A percentile compares a stretch with the other conserved stretches of the same genome.
These are phyloP conservation scores for Pegoplata infirma DNA, from an alignment of 2,888 invertebrate species.

Conservation along the genomic window DNA sequence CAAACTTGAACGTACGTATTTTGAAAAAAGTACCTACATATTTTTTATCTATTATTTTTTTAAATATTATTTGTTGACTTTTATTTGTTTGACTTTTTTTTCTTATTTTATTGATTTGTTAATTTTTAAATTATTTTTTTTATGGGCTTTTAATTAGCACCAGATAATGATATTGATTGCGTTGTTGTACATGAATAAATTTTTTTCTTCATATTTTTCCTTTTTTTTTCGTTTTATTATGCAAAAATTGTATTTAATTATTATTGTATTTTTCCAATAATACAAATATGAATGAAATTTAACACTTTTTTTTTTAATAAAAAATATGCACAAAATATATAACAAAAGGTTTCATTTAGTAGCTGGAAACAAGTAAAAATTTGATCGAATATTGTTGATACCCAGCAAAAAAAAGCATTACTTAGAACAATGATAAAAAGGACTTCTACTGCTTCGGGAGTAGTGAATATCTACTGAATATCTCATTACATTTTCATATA, in stretches of 20 bases:
- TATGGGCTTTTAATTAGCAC: slow-evolving; percentile 64
- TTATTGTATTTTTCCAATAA: slow-evolving; percentile 15
- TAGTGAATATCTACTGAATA: too few relatives aligned
- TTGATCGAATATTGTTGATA: not conserved
- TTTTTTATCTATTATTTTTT: too few relatives aligned
- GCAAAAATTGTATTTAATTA: not conserved
- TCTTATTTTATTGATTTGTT: slow-evolving; percentile 34
- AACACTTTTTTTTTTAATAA: slow-evolving; percentile 11
- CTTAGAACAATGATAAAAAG: too few relatives aligned
- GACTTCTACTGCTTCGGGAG: too few relatives aligned
- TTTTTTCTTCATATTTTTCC: slow-evolving; percentile 14
- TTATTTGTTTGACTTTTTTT: not conserved
- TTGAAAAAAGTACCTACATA: too few relatives aligned
- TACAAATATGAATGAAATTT: slow-evolving; percentile 28
- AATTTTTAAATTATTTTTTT: slow-evolving; percentile 48
- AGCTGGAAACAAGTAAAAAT: not conserved
- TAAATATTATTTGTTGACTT: not conserved
- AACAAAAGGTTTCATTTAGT: slow-evolving; percentile 20
- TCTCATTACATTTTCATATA: too few relatives aligned
- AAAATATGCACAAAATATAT: too few relatives aligned
- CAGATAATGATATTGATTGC: slow-evolving; percentile 17
- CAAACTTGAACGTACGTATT: too few relatives aligned
- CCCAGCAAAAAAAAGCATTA: too few relatives aligned
- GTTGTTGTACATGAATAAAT: too few relatives aligned
- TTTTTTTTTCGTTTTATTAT: slow-evolving; percentile 28